These are phyloP conservation scores for Oryctes rhinoceros DNA, from an alignment of 1,140 invertebrate genomes.

Conservation along the genomic window DNA sequence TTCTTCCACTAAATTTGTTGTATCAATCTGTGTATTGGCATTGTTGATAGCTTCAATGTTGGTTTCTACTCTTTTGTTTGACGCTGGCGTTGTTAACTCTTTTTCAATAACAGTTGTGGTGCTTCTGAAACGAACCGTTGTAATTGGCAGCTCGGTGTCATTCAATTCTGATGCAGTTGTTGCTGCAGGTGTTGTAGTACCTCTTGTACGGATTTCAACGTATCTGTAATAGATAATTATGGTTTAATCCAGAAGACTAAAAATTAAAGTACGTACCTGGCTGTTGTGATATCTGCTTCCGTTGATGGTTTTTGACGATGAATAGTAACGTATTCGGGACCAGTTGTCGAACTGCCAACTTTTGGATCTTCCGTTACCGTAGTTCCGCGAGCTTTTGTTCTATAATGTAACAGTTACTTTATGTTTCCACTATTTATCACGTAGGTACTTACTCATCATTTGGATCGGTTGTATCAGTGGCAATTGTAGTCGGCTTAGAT, in stretches of 20 bases:
- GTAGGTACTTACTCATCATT: neutral
- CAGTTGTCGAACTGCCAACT: neutral
- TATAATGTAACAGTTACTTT: constrained; percentile 32
- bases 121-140: neutral
- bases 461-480: neutral
- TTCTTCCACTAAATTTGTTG: constrained; percentile 26
- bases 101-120: constrained; percentile 5
- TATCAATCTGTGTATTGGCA: neutral
- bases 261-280: constrained; percentile 51
- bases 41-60: neutral
- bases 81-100: neutral
- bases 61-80: neutral
- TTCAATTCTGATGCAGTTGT: neutral
- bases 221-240: constrained; percentile 22
- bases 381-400: neutral
- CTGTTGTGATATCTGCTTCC: constrained; percentile 54
- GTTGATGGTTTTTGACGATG: constrained; percentile 45
- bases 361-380: neutral
- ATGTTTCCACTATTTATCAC: neutral
- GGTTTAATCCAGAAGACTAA: neutral
- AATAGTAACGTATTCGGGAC: constrained; percentile 45
- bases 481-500: constrained; percentile 51
- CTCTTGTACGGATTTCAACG: constrained; percentile 34
- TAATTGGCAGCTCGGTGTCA: neutral
- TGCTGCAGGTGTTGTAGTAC: constrained; percentile 13